phyloP scores from a whole-genome alignment of 2,113 vertebrate species.

The Hemiprocne comata region DNA sequence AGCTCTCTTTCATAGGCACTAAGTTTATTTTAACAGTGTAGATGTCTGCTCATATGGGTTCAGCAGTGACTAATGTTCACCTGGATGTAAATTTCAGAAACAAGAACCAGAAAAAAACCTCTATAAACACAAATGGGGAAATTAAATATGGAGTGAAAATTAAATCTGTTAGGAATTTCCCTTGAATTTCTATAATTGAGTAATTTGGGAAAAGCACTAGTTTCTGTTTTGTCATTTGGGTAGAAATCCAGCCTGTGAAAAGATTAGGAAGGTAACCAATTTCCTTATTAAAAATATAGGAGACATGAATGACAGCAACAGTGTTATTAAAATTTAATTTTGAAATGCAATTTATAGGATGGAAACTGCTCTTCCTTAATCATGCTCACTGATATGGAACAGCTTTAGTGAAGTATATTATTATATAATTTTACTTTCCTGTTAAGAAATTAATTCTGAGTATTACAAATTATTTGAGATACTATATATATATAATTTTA shows the following conservation, averaged over 20 bases:
- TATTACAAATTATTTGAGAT: constrained; percentile 26
- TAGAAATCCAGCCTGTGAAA: constrained; percentile 33
- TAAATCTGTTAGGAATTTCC: constrained; percentile 48
- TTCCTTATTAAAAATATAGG: constrained; percentile 56
- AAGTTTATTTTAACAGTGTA: constrained; percentile 59
- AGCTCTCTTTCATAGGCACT: constrained; percentile 24
- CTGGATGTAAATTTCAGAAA: constrained; percentile 43
- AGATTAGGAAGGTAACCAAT: constrained; percentile 29
- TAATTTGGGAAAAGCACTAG: constrained; percentile 11
- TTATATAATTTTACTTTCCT: constrained; percentile 38
- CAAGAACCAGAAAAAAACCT: constrained; percentile 17
- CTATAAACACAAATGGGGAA: not conserved
- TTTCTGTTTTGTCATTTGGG: constrained; percentile 24
- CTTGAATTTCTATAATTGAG: constrained; percentile 34
- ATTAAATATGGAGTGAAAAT: constrained; percentile 44
- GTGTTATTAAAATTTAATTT: constrained; percentile 69
- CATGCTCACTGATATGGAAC: constrained; percentile 44
- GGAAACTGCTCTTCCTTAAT: constrained; percentile 65
- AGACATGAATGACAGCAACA: constrained; percentile 41
- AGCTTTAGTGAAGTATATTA: constrained; percentile 58
- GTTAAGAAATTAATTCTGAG: constrained; percentile 50
- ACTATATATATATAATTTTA: not conserved
- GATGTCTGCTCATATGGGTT: constrained; percentile 14
- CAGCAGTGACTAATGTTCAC: constrained; percentile 8
- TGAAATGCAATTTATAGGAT: constrained; percentile 55